These are phyloP conservation scores for Psittacula derbiana DNA, from an alignment of 2,797 vertebrate species.

Conservation along the genomic window DNA sequence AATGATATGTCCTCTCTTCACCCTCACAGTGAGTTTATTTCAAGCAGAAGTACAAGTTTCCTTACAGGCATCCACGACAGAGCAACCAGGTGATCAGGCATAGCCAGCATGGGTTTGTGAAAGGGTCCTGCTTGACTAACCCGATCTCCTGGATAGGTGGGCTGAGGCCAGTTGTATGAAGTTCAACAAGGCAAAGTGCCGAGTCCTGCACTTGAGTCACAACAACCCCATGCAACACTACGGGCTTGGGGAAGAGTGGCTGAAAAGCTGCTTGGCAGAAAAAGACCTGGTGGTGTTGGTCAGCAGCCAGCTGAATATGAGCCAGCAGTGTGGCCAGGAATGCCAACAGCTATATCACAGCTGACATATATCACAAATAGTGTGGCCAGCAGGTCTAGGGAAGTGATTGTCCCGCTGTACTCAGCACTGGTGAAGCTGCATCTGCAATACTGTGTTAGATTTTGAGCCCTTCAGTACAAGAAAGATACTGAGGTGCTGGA, in stretches of 20 bases:
- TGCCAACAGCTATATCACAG: not conserved
- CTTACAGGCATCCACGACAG: not conserved
- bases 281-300: not conserved
- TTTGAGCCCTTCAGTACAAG: not conserved
- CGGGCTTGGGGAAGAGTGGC: not conserved
- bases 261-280: not conserved
- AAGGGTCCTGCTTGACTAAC: not conserved
- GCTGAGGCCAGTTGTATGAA: not conserved
- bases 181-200: not conserved
- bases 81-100: not conserved
- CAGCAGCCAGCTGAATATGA: not conserved
- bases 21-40: not conserved
- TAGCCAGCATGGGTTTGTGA: not conserved
- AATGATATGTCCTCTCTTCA: not conserved
- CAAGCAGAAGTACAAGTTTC: not conserved
- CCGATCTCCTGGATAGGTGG: not conserved
- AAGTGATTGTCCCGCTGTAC: not conserved
- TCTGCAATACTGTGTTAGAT: not conserved
- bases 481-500: not conserved
- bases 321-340: not conserved
- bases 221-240: not conserved
- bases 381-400: not conserved
- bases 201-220: not conserved
- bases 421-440: not conserved
- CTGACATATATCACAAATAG: not conserved